phyloP scores from a whole-genome alignment of 1,140 invertebrate genomes.

The Calephelis nemesis region DNA sequence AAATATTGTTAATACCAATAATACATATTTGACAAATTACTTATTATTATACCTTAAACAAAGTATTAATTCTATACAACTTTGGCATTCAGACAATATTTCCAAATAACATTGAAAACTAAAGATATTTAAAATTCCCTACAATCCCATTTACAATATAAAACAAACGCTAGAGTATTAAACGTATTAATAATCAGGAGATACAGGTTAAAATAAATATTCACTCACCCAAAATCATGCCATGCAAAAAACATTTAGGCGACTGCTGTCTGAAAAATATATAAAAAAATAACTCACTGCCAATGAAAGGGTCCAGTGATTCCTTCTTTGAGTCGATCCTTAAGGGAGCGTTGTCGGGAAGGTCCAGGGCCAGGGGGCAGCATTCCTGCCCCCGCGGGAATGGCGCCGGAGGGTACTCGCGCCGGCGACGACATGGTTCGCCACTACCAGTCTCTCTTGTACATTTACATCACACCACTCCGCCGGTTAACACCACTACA shows the following conservation, averaged over 20 bases:
- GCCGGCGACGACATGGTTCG: conserved; percentile 66
- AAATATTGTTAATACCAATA: too few relatives aligned
- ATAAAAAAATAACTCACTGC: conserved; percentile 83
- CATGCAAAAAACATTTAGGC: neutral
- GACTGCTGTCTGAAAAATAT: neutral
- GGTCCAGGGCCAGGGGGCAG: conserved; percentile 81
- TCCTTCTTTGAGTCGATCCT: conserved; percentile 86
- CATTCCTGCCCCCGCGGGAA: conserved; percentile 65
- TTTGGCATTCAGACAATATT: too few relatives aligned
- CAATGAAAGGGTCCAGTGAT: conserved; percentile 87
- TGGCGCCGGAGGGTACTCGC: conserved; percentile 55
- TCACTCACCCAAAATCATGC: conserved; percentile 1
- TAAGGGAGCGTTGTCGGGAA: conserved; percentile 82
- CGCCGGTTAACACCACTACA: conserved; percentile 60
- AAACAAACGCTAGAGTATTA: neutral
- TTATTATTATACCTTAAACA: too few relatives aligned
- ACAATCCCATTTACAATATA: too few relatives aligned
- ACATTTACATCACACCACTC: conserved; percentile 62
- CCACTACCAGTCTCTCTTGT: conserved; percentile 44
- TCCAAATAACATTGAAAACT: too few relatives aligned
- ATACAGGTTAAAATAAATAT: neutral
- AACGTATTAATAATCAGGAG: neutral
- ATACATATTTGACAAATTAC: too few relatives aligned
- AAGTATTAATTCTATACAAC: too few relatives aligned
- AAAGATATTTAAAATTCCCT: too few relatives aligned